phyloP scores from a whole-genome alignment of 2,888 invertebrate genomes.

The Pheosia tremula region DNA sequence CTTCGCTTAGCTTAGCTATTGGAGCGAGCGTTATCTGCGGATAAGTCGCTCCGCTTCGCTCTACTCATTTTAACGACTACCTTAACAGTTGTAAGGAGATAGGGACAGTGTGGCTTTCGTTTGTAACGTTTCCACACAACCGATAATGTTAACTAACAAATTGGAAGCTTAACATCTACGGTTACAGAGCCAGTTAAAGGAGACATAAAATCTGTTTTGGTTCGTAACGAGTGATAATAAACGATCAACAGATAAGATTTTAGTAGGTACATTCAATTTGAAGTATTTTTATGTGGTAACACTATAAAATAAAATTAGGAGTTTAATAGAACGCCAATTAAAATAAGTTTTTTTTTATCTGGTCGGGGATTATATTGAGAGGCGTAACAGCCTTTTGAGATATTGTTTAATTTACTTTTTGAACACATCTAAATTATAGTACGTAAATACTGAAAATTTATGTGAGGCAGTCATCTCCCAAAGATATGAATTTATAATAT shows the following conservation, averaged over 20 bases:
- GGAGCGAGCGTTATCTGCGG: too few species aligned
- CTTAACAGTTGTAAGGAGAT: neutral
- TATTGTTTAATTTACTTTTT: too few species aligned
- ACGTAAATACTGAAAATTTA: too few species aligned
- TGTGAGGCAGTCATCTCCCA: too few species aligned
- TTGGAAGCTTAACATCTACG: neutral
- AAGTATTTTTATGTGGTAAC: neutral
- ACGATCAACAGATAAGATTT: slow-evolving; percentile 4
- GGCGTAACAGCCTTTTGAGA: neutral
- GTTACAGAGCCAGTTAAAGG: slow-evolving; percentile 1
- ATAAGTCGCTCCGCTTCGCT: too few species aligned
- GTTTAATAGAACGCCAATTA: neutral
- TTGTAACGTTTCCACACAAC: neutral
- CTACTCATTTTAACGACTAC: neutral
- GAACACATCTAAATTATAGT: too few species aligned
- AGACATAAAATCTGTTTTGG: slow-evolving; percentile 6
- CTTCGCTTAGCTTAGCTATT: too few species aligned
- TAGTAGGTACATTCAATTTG: neutral
- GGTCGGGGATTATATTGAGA: neutral
- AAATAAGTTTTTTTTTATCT: neutral
- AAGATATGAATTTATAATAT: too few species aligned
- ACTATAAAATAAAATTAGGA: neutral
- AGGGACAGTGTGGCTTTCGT: neutral
- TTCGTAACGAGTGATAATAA: neutral
- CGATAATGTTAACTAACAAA: slow-evolving; percentile 4